Percentiles rank a stretch among this genome's conserved stretches.
These are phyloP conservation scores for Pseudotriccus pelzelni DNA, from an alignment of 2,797 vertebrate species.

Conservation along the genomic window DNA sequence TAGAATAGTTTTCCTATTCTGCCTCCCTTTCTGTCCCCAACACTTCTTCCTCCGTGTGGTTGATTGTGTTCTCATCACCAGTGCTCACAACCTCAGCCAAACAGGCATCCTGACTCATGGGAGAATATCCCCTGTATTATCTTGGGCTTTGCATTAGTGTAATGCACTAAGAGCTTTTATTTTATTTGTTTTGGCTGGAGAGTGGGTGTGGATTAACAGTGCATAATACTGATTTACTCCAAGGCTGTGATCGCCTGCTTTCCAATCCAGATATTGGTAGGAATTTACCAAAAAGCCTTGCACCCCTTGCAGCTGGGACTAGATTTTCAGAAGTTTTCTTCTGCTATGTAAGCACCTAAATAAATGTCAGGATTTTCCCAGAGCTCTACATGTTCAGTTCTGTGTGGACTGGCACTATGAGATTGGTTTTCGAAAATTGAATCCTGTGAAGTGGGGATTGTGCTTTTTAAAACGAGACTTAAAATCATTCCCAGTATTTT, in stretches of 20 bases:
- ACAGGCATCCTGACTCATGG: background rate
- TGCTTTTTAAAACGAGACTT: slow-evolving; percentile 10
- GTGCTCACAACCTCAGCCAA: background rate
- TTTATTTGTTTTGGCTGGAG: slow-evolving; percentile 31
- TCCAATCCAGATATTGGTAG: background rate
- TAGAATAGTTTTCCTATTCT: background rate
- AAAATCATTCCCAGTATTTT: background rate
- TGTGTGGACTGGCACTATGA: background rate
- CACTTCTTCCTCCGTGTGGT: background rate
- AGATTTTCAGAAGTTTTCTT: slow-evolving; percentile 3
- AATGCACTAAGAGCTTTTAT: slow-evolving; percentile 23
- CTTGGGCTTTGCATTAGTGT: slow-evolving; percentile 7
- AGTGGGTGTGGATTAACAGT: slow-evolving; percentile 32
- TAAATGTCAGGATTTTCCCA: background rate
- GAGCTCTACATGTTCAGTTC: background rate
- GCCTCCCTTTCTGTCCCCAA: background rate
- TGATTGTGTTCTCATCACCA: background rate
- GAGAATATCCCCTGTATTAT: background rate
- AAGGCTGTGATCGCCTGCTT: background rate
- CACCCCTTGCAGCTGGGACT: background rate
- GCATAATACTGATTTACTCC: background rate
- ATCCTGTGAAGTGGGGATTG: background rate
- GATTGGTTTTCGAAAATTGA: background rate
- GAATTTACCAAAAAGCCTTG: slow-evolving; percentile 13
- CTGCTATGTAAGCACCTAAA: background rate